These are phyloP conservation scores for Nezara viridula DNA, from an alignment of 2,888 invertebrate species.

Conservation along the genomic window DNA sequence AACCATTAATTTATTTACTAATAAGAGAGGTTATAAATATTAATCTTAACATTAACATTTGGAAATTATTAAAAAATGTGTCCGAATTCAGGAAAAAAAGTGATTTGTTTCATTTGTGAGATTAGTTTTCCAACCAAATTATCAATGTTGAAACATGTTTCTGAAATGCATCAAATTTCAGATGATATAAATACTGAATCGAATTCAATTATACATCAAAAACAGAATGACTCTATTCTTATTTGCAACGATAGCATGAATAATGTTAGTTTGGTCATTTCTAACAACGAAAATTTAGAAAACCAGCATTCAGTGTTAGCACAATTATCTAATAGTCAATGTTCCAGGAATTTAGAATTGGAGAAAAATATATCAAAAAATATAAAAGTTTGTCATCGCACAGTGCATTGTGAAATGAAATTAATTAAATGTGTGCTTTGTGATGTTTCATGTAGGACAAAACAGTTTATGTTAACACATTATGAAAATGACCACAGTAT, in stretches of 20 bases:
- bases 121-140: background rate
- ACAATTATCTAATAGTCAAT: background rate
- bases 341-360: background rate
- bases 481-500: conserved; percentile 63
- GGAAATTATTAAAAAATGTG: conserved; percentile 21
- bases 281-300: background rate
- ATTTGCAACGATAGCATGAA: background rate
- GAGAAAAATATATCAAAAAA: background rate
- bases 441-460: conserved; percentile 58
- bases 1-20: background rate
- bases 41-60: background rate
- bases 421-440: conserved; percentile 62
- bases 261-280: background rate
- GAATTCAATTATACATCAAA: background rate
- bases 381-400: background rate
- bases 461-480: conserved; percentile 63
- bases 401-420: background rate
- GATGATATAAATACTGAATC: conserved; percentile 33
- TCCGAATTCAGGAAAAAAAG: background rate
- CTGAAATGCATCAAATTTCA: conserved; percentile 49
- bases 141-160: conserved; percentile 33
- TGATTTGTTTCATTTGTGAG: background rate
- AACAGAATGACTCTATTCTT: background rate
- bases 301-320: background rate
- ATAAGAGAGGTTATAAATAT: background rate